Evolutionary conservation across 2,888 invertebrate species (phyloP), one percentile per base, ranked within the genome.

Genomic region (Tricholauxania praeusta): DNA sequence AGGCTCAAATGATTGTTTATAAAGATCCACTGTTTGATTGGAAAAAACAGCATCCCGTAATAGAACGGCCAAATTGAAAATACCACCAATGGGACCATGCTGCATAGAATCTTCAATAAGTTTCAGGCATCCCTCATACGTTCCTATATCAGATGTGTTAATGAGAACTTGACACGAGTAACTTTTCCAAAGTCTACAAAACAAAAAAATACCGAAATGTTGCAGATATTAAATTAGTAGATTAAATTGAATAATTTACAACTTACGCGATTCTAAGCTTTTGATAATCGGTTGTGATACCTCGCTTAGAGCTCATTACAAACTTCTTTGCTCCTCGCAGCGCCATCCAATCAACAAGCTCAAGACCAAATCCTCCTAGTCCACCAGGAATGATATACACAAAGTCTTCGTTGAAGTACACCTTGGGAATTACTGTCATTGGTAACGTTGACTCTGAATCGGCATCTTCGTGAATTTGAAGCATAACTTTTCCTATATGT

Each of bases 311-410:
- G 0, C 93, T 94, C 0, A 97, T 89, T 1, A 97, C 90, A 14
- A 97, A 80, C 77, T 93, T 93, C 78, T 89, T 90, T 0, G 93
- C 96, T 0, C 96, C 97, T 76, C 97, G 90, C 67, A 94, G 86
- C 65, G 96, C 90, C 80, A 98, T 88, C 95, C 96, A 96, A 81
- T 96, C 93, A 0, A 93, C 92, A 64, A 97, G 86, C 85, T 98
- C 97, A 64, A 98, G 88, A 7, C 97, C 98, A 82, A 98, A 96
- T 0, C 97, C 97, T 59, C 98, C 98, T 0, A 98, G 89, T 60
- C 97, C 97, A 14, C 94, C 94, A 1, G 92, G 89, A 6, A 94
- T 89, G 0, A 94, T 81, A 87, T 94, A 91, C 12, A 79, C 79
- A 15, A 82, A 68, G 8, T 84, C 74, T 0, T 81, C 77, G n/a